Evolutionary conservation across 2,113 vertebrate genomes (phyloP), one percentile per base, ranked within the genome.

Genomic region (Psettodes erumei): DNA sequence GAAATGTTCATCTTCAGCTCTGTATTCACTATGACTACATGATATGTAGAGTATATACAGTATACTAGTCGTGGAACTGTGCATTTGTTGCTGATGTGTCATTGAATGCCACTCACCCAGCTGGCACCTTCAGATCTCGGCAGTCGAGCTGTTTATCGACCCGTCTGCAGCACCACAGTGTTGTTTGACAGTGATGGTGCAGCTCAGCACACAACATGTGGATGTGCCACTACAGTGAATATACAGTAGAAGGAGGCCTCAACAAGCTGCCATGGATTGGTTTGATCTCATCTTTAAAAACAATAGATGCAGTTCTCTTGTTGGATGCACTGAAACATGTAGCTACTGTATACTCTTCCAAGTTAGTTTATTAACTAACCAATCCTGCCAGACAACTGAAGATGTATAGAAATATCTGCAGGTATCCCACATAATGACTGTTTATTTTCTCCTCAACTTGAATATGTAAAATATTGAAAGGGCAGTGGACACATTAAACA

Each of bases 371-470:
- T n/a, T n/a, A n/a, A n/a, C n/a, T n/a, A n/a, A n/a, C n/a, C n/a
- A n/a, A n/a, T n/a, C n/a, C n/a, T n/a, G n/a, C n/a, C n/a, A n/a
- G n/a, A n/a, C n/a, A n/a, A n/a, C n/a, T n/a, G 12, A 40, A 40
- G 38, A 6, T 53, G 38, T 71, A 8, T 47, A 23, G 0, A 12
- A 53, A 65, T 28, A 48, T 35, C 53, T 54, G 27, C n/a, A 30
- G 58, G 60, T 33, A 18, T 51, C 54, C 12, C 1, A 9, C 40
- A 19, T 56, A 18, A 10, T 59, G 16, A 18, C 15, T 75, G n/a
- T 60, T 67, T 60, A 33, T 56, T 79, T 74, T 65, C 68, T 63
- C 25, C 18, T 15, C 43, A 45, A 15, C n/a, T 62, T 25, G 63
- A 63, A 65, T 19, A 64, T 70, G 2, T 27, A 12, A 67, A 54